phyloP scores from a whole-genome alignment of 1,140 invertebrate genomes.

The Amyelois transitella region DNA sequence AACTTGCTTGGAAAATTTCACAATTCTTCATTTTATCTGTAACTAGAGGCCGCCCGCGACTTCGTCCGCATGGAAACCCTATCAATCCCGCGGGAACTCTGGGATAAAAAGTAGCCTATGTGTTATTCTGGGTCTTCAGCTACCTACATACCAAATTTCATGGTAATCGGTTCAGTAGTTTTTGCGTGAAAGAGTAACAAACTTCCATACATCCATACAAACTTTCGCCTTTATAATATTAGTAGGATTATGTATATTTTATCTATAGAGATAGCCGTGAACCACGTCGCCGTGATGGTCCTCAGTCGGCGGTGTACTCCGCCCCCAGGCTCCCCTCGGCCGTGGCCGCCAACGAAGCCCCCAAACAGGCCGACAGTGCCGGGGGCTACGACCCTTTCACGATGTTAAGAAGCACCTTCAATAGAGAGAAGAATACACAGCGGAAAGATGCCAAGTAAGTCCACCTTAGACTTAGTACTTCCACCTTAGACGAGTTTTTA shows the following conservation, averaged over 20 bases:
- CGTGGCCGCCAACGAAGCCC: constrained; percentile 11
- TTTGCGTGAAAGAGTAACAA: no score
- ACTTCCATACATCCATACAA: neutral
- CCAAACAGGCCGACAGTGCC: constrained; percentile 8
- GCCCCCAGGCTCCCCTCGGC: constrained; percentile 27
- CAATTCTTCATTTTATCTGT: no score
- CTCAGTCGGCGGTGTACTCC: constrained; percentile 29
- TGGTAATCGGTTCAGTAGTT: no score
- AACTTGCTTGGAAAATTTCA: no score
- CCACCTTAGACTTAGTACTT: no score
- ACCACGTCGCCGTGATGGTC: constrained; percentile 30
- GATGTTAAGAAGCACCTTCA: constrained; percentile 47
- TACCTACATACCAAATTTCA: no score
- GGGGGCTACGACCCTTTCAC: constrained; percentile 49
- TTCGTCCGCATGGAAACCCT: no score
- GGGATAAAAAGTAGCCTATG: no score
- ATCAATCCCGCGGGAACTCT: no score
- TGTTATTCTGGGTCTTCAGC: no score
- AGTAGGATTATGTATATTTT: neutral
- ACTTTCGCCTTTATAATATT: neutral
- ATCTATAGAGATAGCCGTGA: constrained; percentile 13
- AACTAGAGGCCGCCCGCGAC: no score
- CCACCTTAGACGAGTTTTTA: no score
- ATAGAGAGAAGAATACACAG: constrained; percentile 30
- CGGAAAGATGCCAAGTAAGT: constrained; percentile 5